phyloP scores from a whole-genome alignment of 2,888 invertebrate genomes.

The Dynastes hyllus region DNA sequence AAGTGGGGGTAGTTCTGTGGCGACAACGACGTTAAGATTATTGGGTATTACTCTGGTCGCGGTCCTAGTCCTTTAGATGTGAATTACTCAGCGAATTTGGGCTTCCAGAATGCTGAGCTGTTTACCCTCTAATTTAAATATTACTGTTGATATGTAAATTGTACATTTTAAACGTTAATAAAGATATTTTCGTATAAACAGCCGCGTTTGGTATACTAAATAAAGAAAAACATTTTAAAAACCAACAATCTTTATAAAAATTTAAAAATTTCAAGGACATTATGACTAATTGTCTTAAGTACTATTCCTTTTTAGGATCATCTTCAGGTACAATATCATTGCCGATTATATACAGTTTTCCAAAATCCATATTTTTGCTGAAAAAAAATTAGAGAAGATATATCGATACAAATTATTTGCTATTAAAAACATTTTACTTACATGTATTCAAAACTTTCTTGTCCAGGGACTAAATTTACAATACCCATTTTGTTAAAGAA shows the following conservation, averaged over 20 bases:
- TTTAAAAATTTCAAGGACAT: no score
- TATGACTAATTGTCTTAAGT: no score
- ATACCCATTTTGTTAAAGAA: conserved; percentile 50
- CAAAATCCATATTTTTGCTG: conserved; percentile 31
- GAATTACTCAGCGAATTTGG: neutral
- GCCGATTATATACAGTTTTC: conserved; percentile 9
- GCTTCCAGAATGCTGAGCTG: no score
- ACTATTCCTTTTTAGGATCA: conserved; percentile 8
- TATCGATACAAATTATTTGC: neutral
- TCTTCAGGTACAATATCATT: conserved; percentile 4
- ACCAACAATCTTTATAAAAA: no score
- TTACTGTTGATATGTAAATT: neutral
- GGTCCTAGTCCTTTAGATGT: neutral
- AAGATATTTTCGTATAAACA: neutral
- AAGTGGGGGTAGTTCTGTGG: conserved; percentile 16
- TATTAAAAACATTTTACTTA: conserved; percentile 20
- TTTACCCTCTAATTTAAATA: neutral
- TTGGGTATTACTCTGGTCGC: neutral
- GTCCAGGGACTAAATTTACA: conserved; percentile 27
- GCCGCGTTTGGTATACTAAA: neutral
- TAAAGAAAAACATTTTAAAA: no score
- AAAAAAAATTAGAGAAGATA: neutral
- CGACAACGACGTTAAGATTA: neutral
- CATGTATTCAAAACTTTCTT: conserved; percentile 41
- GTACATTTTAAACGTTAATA: no score